phyloP scores from a whole-genome alignment of 2,888 invertebrate genomes.

The Poecilobothrus nobilitatus region DNA sequence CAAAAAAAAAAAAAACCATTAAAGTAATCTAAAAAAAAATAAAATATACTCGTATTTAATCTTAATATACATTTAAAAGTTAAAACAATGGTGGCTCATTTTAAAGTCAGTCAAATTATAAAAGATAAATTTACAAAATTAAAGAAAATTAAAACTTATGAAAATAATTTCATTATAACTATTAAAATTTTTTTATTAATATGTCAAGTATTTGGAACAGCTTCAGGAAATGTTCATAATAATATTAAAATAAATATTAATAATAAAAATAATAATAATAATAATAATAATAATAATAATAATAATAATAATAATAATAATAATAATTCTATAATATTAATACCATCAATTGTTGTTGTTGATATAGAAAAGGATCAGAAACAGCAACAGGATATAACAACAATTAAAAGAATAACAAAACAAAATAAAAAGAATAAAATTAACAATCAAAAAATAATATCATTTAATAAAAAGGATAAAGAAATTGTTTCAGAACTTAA shows the following conservation, averaged over 20 bases:
- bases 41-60: too few relatives aligned
- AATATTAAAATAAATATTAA: background rate
- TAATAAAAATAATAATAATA: background rate
- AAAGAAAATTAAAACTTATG: background rate
- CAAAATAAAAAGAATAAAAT: background rate
- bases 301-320: background rate
- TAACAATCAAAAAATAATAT: too few relatives aligned
- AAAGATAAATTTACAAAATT: background rate
- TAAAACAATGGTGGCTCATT: background rate
- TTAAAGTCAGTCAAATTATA: background rate
- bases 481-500: too few relatives aligned
- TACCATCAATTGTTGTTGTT: background rate
- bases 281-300: background rate
- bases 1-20: too few relatives aligned
- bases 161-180: background rate
- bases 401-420: background rate
- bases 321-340: background rate
- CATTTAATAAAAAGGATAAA: too few relatives aligned
- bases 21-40: too few relatives aligned
- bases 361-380: background rate
- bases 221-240: background rate
- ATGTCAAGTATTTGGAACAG: slow-evolving; percentile 9
- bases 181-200: background rate
- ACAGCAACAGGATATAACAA: background rate
- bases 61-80: too few relatives aligned